Evolutionary conservation across 2,888 invertebrate species (phyloP).

Genomic region (Dendrolimus houi): DNA sequence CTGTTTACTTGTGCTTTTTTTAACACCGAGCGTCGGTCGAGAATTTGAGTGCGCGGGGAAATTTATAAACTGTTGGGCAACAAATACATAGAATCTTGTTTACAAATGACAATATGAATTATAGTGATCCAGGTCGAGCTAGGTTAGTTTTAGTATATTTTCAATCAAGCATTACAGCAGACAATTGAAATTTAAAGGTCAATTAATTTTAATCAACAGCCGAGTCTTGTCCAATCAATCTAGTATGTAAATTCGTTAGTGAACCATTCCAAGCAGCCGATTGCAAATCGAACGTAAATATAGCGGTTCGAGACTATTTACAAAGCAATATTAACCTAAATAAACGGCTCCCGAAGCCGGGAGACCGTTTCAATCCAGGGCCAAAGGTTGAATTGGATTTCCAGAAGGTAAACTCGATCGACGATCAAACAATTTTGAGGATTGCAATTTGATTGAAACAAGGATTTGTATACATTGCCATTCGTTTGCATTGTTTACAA

Average conservation of each 20-base stretch:
- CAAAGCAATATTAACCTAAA: slow-evolving; percentile 4
- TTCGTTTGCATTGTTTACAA: too few species aligned
- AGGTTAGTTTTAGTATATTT: neutral
- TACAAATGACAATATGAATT: neutral
- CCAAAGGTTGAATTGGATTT: neutral
- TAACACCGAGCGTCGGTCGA: neutral
- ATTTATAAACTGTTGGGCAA: neutral
- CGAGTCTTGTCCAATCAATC: neutral
- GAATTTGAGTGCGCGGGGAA: neutral
- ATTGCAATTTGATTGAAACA: neutral
- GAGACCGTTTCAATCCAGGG: slow-evolving; percentile 1
- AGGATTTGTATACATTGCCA: neutral
- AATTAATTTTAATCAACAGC: neutral
- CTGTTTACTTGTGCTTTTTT: slow-evolving; percentile 8
- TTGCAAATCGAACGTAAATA: neutral
- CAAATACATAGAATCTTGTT: neutral
- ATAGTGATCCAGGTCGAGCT: neutral
- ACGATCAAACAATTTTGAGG: neutral
- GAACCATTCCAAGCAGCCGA: neutral
- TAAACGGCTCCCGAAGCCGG: slow-evolving; percentile 2
- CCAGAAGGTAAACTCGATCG: neutral
- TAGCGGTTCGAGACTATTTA: slow-evolving; percentile 3
- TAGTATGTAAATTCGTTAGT: neutral
- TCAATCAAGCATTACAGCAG: neutral
- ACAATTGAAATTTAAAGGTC: neutral